Percentiles rank a stretch among this genome's conserved stretches.
Evolutionary conservation across 2,113 vertebrate genomes (phyloP).

Genomic region (Clarias gariepinus): DNA sequence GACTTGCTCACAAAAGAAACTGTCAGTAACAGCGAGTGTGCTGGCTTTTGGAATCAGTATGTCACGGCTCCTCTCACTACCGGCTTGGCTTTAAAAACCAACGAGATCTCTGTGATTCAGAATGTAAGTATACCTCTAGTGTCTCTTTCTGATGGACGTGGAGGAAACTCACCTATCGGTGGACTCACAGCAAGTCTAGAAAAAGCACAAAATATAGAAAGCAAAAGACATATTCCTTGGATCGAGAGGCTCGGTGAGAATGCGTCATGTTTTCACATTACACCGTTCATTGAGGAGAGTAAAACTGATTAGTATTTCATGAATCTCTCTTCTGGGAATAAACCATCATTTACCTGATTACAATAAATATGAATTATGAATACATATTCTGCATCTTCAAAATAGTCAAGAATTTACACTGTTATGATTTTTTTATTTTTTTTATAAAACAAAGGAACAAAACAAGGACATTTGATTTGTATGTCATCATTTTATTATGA

Average conservation of each 20-base stretch:
- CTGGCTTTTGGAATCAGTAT: slow-evolving; percentile 96
- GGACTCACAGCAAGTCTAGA: slow-evolving; percentile 92
- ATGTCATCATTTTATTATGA: slow-evolving; percentile 55
- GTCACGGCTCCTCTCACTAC: slow-evolving; percentile 87
- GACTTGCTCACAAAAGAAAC: slow-evolving; percentile 96
- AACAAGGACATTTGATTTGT: background rate
- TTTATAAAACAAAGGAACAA: background rate
- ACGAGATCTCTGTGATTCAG: slow-evolving; percentile 98
- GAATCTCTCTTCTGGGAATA: background rate
- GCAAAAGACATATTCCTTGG: slow-evolving; percentile 86
- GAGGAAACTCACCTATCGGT: slow-evolving; percentile 89
- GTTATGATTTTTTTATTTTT: background rate
- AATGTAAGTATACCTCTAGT: slow-evolving; percentile 90
- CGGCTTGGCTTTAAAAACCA: slow-evolving; percentile 95
- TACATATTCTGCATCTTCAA: background rate
- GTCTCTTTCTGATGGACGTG: slow-evolving; percentile 85
- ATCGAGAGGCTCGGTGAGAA: slow-evolving; percentile 95
- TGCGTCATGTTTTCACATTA: slow-evolving; percentile 87
- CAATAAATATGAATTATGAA: background rate
- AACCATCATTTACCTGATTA: background rate
- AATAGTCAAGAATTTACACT: background rate
- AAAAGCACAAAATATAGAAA: slow-evolving; percentile 88
- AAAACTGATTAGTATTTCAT: slow-evolving; percentile 84
- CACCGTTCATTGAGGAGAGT: slow-evolving; percentile 91
- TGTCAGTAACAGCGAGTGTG: slow-evolving; percentile 83